Base-by-base conservation (phyloP, 2,888 invertebrate genomes). In the Nephrocerus scutellatus region DNA sequence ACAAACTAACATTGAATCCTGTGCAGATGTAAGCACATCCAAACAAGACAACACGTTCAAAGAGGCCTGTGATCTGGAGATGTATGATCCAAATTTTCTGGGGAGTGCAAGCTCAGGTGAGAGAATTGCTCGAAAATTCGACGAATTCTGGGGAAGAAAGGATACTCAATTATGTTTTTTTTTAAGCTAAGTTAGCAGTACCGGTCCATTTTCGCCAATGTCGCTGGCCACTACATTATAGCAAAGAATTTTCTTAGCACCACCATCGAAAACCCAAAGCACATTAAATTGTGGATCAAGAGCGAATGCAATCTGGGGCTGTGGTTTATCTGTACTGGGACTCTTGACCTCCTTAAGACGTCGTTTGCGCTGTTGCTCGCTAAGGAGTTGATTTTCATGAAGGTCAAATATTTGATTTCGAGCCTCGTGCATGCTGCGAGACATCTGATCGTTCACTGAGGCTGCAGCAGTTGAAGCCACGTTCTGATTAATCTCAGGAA, bases 281-380 rank as follows among this genome's bases (percentile, higher is more conserved):
- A 93, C 84, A 67, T 95, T 90, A 67, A 92, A 93, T 36, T 85
- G 74, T 1, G 93, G 90, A 71, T 97, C 97, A 54, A 96, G 55
- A 22, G 67, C 58, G 40, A 69, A 68, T 6, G 68, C 63, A 18
- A 67, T 54, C 47, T 68, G 68, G 2, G 68, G 60, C 31, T 63
- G 59, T 15, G 54, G 51, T 34, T 60, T 61, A 5, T 65, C 63
- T 10, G 41, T 41, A 5, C 50, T 43, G 8, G 50, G 48, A 20
- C 50, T 49, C 15, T 50, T 54, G 0, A 43, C 33, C n/a, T 52
- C 53, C 12, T 55, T 53, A 23, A 50, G 52, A 18, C 49, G 50
- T 10, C 60, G 51, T 39, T 56, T 50, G 10, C 59, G 36, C 40
- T 53, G 46, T 40, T 53, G 30, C 7, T 18, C n/a, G 18, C 4